Conservation (phyloP, 2,797 vertebrate genomes). For the Phylloscopus collybita region DNA sequence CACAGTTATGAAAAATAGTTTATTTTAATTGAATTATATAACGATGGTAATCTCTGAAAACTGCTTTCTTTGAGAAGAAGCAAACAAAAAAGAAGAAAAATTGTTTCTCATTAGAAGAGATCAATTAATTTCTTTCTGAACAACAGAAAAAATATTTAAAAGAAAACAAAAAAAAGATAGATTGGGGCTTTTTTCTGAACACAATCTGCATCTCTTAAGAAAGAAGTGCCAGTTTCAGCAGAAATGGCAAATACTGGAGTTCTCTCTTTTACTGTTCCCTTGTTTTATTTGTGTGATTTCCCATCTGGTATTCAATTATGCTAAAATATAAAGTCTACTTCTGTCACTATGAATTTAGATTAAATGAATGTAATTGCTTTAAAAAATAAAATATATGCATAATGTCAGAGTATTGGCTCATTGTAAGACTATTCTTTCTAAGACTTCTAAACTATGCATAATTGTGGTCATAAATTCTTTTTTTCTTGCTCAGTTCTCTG, state of each 20-base stretch:
- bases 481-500: neutral
- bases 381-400: neutral
- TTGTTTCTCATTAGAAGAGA: neutral
- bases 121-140: neutral
- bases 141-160: neutral
- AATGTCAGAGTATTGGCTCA: neutral
- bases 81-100: neutral
- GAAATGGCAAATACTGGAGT: neutral
- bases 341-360: neutral
- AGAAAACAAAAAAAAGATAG: neutral
- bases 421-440: neutral
- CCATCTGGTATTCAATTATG: neutral
- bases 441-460: neutral
- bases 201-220: neutral
- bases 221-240: neutral
- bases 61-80: neutral
- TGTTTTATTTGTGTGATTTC: neutral
- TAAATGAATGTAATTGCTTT: neutral
- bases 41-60: neutral
- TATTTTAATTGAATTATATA: neutral
- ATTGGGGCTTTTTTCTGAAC: neutral
- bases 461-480: neutral
- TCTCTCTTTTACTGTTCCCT: neutral
- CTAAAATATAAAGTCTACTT: neutral
- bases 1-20: rapidly evolving